Base-by-base conservation (phyloP, 2,888 invertebrate species). In the Epiblema foenella region DNA sequence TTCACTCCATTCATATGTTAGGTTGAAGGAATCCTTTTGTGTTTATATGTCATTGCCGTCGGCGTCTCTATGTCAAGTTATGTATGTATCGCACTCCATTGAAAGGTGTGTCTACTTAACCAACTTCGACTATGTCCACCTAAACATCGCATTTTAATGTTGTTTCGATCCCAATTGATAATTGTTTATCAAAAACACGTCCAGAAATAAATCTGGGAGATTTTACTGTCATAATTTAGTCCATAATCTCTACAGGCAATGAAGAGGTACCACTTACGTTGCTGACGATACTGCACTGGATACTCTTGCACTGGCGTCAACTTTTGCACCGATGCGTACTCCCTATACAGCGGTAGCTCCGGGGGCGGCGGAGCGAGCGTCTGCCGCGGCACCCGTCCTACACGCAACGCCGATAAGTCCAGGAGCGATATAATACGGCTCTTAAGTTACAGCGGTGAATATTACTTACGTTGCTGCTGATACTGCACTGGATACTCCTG, bases 381-480 rank as follows among this genome's bases (percentile, higher is more conserved):
- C 12, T n/a, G n/a, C 46, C 46, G 2, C n/a, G 29, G 15, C 56
- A 9, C n/a, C 29, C 29, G n/a, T 29, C 11, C 29, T 9, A 56
- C 2, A 20, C 46, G 15, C 46, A 46, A 46, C n/a, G 33, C 8
- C 33, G n/a, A 46, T 7, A 42, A 15, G 42, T n/a, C 46, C 46
- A 46, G 5, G 15, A n/a, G 12, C 39, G 12, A 39, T 12, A 39
- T 39, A 39, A 3, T n/a, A n/a, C 7, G 7, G 46, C 12, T n/a
- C 15, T 46, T 42, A 42, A 42, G 15, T n/a, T 46, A 46, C 46
- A 46, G 46, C 46, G 8, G 7, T 46, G n/a, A 46, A 7, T 7
- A n/a, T 5, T 51, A 87, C 91, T 90, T 74, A 91, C 91, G 84
- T 79, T 86, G 89, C 64, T 87, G 88, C 65, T 87, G 87, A 54